Conservation (phyloP, 1,140 invertebrate genomes). For the Asobara japonica region DNA sequence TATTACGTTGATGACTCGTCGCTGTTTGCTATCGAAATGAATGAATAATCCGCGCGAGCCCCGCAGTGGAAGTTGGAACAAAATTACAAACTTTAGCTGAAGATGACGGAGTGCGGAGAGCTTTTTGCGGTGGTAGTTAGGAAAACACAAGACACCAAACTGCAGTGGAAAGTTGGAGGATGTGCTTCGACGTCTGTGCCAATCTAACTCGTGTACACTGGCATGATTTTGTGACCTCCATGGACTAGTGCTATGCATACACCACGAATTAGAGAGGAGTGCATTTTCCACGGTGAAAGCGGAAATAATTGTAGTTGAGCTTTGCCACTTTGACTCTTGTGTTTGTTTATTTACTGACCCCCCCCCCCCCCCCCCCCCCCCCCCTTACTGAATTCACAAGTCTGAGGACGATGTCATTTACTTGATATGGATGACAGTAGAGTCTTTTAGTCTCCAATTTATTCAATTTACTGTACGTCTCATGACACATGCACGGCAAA, state of each 20-base stretch:
- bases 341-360: neutral
- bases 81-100: neutral
- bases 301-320: neutral
- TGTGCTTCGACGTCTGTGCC: constrained; percentile 1
- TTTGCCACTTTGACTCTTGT: neutral
- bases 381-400: no score
- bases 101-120: neutral
- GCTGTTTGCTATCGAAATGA: neutral
- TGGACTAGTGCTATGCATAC: neutral
- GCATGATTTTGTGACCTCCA: neutral
- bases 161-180: neutral
- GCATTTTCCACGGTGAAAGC: neutral
- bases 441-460: no score
- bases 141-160: neutral
- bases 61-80: no score
- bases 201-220: neutral
- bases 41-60: neutral
- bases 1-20: no score
- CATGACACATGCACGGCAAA: no score
- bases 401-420: neutral
- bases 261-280: neutral
- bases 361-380: neutral
- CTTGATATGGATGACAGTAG: no score
- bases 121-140: neutral
- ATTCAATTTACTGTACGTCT: no score